phyloP scores from a whole-genome alignment of 2,888 invertebrate species.

The Strigamia transsilvanica region DNA sequence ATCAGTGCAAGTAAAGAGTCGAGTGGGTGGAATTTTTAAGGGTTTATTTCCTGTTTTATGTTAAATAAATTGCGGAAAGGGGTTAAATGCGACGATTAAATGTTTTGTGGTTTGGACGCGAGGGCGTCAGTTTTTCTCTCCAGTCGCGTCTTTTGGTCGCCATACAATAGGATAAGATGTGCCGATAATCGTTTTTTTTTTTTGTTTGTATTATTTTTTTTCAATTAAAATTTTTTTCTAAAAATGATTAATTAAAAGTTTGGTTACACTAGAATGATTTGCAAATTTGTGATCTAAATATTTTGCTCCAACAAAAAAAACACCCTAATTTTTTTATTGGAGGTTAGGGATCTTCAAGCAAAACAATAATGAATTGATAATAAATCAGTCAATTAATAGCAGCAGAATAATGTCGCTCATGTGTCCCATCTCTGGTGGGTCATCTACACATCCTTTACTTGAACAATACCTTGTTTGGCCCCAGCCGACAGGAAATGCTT shows the following conservation, averaged over 20 bases:
- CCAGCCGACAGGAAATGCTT: constrained; percentile 29
- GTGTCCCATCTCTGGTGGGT: constrained; percentile 6
- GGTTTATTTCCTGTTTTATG: constrained; percentile 11
- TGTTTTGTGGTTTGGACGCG: constrained; percentile 15
- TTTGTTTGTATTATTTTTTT: neutral
- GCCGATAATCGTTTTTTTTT: constrained; percentile 9
- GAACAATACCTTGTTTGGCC: constrained; percentile 30
- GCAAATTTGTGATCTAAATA: neutral
- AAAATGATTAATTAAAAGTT: too few relatives aligned
- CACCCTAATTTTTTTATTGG: neutral
- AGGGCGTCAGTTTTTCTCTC: constrained; percentile 9
- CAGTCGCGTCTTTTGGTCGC: constrained; percentile 20
- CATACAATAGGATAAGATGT: constrained; percentile 23
- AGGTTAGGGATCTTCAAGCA: neutral
- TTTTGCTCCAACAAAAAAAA: neutral
- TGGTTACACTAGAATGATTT: neutral
- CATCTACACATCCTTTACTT: constrained; percentile 15
- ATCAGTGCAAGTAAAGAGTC: constrained; percentile 20
- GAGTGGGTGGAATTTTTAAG: constrained; percentile 15
- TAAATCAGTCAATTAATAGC: constrained; percentile 8
- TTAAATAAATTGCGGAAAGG: neutral
- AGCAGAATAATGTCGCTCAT: neutral
- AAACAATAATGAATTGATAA: constrained; percentile 20
- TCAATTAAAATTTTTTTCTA: too few relatives aligned
- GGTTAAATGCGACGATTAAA: constrained; percentile 9